Percentiles rank a stretch among this genome's conserved stretches.
phyloP scores from a whole-genome alignment of 2,888 invertebrate genomes.

The Limnephilus rhombicus region DNA sequence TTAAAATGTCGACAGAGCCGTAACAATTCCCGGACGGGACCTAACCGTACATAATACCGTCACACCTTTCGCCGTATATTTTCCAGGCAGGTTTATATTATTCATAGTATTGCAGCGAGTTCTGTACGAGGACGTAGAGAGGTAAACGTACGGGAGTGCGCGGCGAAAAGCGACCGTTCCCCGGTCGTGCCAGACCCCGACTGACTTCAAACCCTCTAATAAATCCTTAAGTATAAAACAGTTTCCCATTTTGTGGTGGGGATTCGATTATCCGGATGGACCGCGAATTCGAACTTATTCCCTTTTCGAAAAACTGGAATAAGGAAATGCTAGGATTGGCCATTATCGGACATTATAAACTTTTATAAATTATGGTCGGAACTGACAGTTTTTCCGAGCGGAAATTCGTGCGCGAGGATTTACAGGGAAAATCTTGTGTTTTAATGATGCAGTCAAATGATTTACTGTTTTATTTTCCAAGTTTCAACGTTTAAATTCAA shows the following conservation, averaged over 20 bases:
- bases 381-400: background rate
- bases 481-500: no score
- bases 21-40: slow-evolving; percentile 36
- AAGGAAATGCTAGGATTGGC: slow-evolving; percentile 18
- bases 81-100: slow-evolving; percentile 23
- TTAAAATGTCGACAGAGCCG: slow-evolving; percentile 30
- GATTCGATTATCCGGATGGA: slow-evolving; percentile 40
- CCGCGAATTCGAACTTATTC: slow-evolving; percentile 25
- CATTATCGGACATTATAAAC: slow-evolving; percentile 34
- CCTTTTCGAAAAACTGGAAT: slow-evolving; percentile 12
- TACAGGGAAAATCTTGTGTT: background rate
- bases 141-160: background rate
- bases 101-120: slow-evolving; percentile 21
- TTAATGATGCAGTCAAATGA: background rate
- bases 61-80: slow-evolving; percentile 36
- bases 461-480: background rate
- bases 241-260: slow-evolving; percentile 36
- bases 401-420: background rate
- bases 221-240: slow-evolving; percentile 49
- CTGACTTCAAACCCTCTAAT: slow-evolving; percentile 38
- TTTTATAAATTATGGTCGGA: slow-evolving; percentile 16
- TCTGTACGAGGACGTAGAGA: background rate
- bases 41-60: slow-evolving; percentile 28
- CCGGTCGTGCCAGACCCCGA: slow-evolving; percentile 35
- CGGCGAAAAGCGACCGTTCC: slow-evolving; percentile 28